Base-by-base conservation (phyloP, 1,140 invertebrate genomes). In the Ceratoteleas bidentatus region DNA sequence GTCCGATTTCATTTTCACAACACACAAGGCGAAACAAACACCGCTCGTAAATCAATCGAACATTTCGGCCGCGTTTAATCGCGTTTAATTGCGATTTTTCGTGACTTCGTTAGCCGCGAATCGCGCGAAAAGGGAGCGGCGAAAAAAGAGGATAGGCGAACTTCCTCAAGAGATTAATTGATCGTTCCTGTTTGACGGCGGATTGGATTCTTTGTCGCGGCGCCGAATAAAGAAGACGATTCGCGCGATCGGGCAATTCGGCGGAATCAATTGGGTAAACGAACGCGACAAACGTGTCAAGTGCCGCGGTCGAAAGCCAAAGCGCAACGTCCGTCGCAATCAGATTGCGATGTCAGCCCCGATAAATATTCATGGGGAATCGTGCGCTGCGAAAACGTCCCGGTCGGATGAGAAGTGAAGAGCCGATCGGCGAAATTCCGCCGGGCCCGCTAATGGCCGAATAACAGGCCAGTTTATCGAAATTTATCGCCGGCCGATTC, bases 311-410 rank as follows among this genome's bases (percentile, higher is more conserved):
- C 65, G 54, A 75, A 78, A 72, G 72, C 57, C 40, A 83, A 80
- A 83, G 68, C 68, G 43, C 62, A 72, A 69, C 81, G 78, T 80
- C 66, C 79, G 80, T 56, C 72, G 82, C 87, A 82, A 84, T 85
- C 83, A 86, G 84, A 84, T 86, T 85, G 84, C 85, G 87, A 88
- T 87, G 85, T 83, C 82, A 83, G 57, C 10, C 76, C 69, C 85
- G 84, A 87, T 90, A 89, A 90, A 90, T 90, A 90, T 90, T 90
- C 89, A 90, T 89, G 88, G 57, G 66, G 83, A 79, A 89, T 89
- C 85, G 74, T 83, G 80, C 81, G 85, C 85, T 85, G 85, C 84
- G 85, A 85, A 88, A 88, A 87, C 88, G 89, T 89, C 82, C 85
- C 61, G 74, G 73, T 53, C 52, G 70, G 74, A 70, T 84, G 73